These are phyloP conservation scores for Nilaparvata lugens DNA, from an alignment of 1,140 invertebrate genomes.

Conservation along the genomic window DNA sequence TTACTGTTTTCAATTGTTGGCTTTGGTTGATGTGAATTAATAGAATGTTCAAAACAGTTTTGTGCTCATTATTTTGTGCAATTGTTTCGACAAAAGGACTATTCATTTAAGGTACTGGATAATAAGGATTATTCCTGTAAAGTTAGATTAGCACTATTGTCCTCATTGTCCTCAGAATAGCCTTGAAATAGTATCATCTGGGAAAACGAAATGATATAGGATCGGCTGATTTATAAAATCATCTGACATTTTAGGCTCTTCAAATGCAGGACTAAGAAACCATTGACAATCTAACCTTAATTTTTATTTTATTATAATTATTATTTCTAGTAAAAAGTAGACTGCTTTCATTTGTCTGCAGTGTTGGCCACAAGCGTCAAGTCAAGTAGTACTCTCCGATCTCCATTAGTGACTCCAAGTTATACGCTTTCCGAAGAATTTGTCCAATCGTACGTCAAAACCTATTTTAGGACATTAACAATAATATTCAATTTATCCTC, in stretches of 20 bases:
- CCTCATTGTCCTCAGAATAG: constrained; percentile 18
- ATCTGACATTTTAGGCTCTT: constrained; percentile 15
- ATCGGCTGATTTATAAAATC: constrained; percentile 24
- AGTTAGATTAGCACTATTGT: background rate
- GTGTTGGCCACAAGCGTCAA: background rate
- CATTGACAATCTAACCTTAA: background rate
- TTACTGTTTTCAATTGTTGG: constrained; percentile 3
- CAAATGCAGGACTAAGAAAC: constrained; percentile 1
- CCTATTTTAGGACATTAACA: too few relatives aligned
- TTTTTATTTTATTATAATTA: background rate
- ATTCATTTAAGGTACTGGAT: background rate
- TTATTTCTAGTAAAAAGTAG: background rate
- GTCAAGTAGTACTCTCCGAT: background rate
- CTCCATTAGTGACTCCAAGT: background rate
- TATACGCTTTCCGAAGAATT: background rate
- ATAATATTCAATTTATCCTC: too few relatives aligned
- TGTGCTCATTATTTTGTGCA: background rate
- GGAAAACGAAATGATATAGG: constrained; percentile 17
- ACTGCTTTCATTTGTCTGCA: background rate
- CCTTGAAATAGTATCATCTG: constrained; percentile 25
- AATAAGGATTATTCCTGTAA: background rate
- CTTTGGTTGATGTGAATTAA: background rate
- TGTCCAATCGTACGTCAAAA: too few relatives aligned
- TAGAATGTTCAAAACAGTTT: background rate
- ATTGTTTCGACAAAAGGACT: background rate